Evolutionary conservation across 2,797 vertebrate species (phyloP), one percentile per base, ranked within the genome.

Genomic region (Pteropus rufus): DNA sequence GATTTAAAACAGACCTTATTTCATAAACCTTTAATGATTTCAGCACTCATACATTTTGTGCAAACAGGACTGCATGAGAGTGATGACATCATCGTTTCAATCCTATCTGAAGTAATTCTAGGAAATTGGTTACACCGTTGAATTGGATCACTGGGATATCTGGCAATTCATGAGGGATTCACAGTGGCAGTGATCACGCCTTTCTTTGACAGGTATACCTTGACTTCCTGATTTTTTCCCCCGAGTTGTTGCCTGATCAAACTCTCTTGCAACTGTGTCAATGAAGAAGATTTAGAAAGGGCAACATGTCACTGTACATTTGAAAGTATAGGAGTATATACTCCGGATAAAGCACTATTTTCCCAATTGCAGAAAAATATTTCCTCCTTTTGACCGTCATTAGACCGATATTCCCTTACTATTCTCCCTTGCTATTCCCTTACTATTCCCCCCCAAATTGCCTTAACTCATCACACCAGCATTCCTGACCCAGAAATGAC

Each of bases 311-410:
- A 31, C 29, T 81, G 49, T 95, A 62, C 26, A 39, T 80, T 85
- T 83, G 10, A 69, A 91, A 93, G 49, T 44, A 34, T n/a, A 73
- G 24, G 56, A 84, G 85, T 60, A 80, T 9, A 70, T 58, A 29
- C 52, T 91, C 64, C 77, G 56, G 62, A 76, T 91, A 80, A 79
- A 79, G 21, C 9, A 73, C 91, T 64, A 70, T 96, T 96, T 94
- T 34, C 56, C 16, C 67, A n/a, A 77, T 82, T 90, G 90, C 64
- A 89, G 58, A 95, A 67, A 46, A 56, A 34, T 4, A 5, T 82
- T 72, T 82, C 29, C 23, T 91, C 24, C 44, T 79, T 95, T 92
- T 26, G 19, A 54, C 31, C 24, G 31, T 62, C 21, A n/a, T 75
- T 82, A 80, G 29, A 95, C 49, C 64, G 34, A 70, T 64, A 64